Evolutionary conservation across 2,888 invertebrate genomes (phyloP).

Genomic region (Eubasilissa splendida): DNA sequence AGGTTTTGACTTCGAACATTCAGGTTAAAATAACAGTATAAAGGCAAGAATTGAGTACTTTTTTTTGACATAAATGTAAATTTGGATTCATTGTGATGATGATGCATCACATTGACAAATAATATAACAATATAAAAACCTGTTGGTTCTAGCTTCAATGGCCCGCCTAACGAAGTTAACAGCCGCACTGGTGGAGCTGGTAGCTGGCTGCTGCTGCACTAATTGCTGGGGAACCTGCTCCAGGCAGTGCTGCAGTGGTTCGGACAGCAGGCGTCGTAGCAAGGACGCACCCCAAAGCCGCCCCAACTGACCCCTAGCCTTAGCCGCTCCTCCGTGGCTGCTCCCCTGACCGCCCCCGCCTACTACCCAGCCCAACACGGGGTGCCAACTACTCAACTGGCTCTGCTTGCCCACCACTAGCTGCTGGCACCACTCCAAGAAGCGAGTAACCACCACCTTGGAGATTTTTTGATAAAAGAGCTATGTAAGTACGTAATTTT

Average conservation of each 20-base stretch:
- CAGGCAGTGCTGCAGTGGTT: constrained; percentile 71
- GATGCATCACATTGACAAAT: not conserved
- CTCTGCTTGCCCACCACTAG: constrained; percentile 94
- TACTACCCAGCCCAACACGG: constrained; percentile 96
- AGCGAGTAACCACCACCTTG: constrained; percentile 87
- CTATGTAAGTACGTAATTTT: not conserved
- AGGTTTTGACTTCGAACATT: too few species aligned
- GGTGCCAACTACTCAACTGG: constrained; percentile 97
- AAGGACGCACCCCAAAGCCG: constrained; percentile 78
- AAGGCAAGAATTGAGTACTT: not conserved
- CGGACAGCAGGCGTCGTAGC: constrained; percentile 66
- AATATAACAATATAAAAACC: constrained; percentile 63
- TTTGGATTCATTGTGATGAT: too few species aligned
- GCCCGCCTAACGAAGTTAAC: constrained; percentile 70
- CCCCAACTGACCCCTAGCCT: constrained; percentile 79
- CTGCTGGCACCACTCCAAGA: constrained; percentile 92
- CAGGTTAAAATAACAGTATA: not conserved
- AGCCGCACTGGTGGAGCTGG: constrained; percentile 68
- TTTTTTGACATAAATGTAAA: too few species aligned
- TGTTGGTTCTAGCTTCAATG: constrained; percentile 71
- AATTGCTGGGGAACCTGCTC: constrained; percentile 73
- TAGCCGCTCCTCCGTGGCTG: constrained; percentile 78
- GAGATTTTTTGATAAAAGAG: not conserved
- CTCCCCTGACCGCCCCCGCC: constrained; percentile 79
- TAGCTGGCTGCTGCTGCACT: constrained; percentile 61